Evolutionary conservation across 2,888 invertebrate species (phyloP).

Genomic region (Tetropium fuscum): DNA sequence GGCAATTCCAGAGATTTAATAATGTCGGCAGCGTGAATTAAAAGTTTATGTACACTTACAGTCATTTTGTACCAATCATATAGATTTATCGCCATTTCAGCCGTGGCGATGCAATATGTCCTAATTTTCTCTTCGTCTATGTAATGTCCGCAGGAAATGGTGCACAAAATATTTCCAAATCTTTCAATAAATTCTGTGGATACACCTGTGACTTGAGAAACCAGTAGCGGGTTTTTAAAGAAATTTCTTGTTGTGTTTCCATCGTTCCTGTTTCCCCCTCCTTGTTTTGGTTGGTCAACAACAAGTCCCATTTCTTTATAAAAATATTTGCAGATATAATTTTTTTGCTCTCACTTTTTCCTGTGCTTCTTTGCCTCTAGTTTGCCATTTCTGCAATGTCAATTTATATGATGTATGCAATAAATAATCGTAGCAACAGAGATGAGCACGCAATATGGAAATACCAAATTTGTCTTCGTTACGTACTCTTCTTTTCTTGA

Average conservation of each 20-base stretch:
- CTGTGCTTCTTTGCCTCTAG: slow-evolving; percentile 17
- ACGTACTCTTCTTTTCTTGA: slow-evolving; percentile 8
- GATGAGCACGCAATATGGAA: slow-evolving; percentile 12
- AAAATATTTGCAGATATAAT: too few species aligned
- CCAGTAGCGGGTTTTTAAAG: slow-evolving; percentile 14
- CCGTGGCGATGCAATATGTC: slow-evolving; percentile 13
- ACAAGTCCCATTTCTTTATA: slow-evolving; percentile 41
- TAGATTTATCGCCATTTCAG: slow-evolving; percentile 7
- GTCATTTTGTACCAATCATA: too few species aligned
- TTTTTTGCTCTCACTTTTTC: slow-evolving; percentile 16
- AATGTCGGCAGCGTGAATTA: slow-evolving; percentile 13
- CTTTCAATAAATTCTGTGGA: slow-evolving; percentile 15
- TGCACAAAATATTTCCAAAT: slow-evolving; percentile 18
- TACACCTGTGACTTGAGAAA: slow-evolving; percentile 21
- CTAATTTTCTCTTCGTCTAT: slow-evolving; percentile 8
- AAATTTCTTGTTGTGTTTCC: slow-evolving; percentile 40
- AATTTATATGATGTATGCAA: slow-evolving; percentile 22
- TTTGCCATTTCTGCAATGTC: slow-evolving; percentile 19
- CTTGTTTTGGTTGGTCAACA: slow-evolving; percentile 40
- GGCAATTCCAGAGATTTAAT: too few species aligned
- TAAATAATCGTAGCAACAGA: slow-evolving; percentile 1
- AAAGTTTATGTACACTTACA: slow-evolving; percentile 16
- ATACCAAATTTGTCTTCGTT: slow-evolving; percentile 20
- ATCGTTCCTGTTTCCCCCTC: slow-evolving; percentile 39
- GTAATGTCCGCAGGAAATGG: slow-evolving; percentile 18